Evolutionary conservation across 2,888 invertebrate species (phyloP).

Genomic region (Apoda limacodes): DNA sequence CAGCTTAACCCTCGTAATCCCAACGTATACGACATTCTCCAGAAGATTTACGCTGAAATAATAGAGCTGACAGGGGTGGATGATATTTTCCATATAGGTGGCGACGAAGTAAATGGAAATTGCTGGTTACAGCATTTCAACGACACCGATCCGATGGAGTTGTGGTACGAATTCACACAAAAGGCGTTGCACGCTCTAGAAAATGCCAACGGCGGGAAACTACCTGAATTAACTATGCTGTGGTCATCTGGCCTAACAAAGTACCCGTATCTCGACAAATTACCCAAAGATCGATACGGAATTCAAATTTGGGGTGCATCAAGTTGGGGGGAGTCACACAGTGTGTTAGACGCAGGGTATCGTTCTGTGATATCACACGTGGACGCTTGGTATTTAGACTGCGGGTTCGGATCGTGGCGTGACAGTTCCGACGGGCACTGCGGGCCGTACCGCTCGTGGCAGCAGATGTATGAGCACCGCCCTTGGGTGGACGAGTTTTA

Average conservation of each 20-base stretch:
- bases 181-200: constrained; percentile 72
- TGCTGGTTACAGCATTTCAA: constrained; percentile 84
- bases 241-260: constrained; percentile 86
- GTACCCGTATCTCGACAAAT: constrained; percentile 73
- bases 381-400: constrained; percentile 90
- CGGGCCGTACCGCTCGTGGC: constrained; percentile 90
- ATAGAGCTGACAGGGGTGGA: constrained; percentile 79
- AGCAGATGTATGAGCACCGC: constrained; percentile 85
- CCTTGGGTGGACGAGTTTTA: constrained; percentile 73
- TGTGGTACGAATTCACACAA: constrained; percentile 83
- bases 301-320: constrained; percentile 87
- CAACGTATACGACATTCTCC: constrained; percentile 78
- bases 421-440: constrained; percentile 87
- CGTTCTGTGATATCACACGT: constrained; percentile 85
- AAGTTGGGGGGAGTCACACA: constrained; percentile 83
- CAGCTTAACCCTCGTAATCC: constrained; percentile 87
- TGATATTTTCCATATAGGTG: constrained; percentile 87
- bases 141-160: constrained; percentile 79
- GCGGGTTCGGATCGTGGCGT: constrained; percentile 88
- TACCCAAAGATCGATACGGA: constrained; percentile 70
- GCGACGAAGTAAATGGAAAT: constrained; percentile 83
- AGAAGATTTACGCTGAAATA: constrained; percentile 80
- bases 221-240: constrained; percentile 71
- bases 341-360: constrained; percentile 81
- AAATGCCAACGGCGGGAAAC: constrained; percentile 70